Conservation (phyloP, 2,797 vertebrate species). For the Garrulus glandarius region DNA sequence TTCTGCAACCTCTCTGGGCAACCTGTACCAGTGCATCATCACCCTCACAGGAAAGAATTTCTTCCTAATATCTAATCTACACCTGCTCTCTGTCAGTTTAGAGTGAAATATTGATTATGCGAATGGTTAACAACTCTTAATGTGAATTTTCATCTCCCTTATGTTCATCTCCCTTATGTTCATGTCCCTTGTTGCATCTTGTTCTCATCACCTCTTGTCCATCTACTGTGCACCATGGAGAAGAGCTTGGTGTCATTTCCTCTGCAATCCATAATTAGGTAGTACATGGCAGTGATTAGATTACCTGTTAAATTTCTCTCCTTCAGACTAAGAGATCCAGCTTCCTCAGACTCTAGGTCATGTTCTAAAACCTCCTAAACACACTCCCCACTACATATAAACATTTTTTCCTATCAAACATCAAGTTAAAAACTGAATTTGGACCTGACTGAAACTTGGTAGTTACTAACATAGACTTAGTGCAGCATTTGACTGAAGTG, state of each 20-base stretch:
- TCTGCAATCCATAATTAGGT: not conserved
- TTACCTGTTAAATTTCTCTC: not conserved
- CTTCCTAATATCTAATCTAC: not conserved
- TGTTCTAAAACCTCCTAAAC: not conserved
- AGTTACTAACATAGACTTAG: not conserved
- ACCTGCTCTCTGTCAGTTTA: not conserved
- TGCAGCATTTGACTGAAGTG: not conserved
- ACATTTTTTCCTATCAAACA: not conserved
- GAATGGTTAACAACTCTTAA: not conserved
- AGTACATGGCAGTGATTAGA: not conserved
- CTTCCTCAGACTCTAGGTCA: not conserved
- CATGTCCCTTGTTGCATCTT: not conserved
- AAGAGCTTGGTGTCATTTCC: not conserved
- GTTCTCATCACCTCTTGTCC: not conserved
- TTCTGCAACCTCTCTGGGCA: not conserved
- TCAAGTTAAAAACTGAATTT: not conserved
- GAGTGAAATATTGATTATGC: not conserved
- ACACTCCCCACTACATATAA: rapidly evolving
- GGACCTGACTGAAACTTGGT: not conserved
- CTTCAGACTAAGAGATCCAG: not conserved
- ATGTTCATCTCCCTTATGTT: not conserved
- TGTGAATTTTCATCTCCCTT: not conserved
- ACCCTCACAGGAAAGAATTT: not conserved
- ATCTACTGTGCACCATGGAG: not conserved
- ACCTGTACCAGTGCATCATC: not conserved